phyloP scores from a whole-genome alignment of 2,888 invertebrate genomes.

The Andrena chrysosceles region DNA sequence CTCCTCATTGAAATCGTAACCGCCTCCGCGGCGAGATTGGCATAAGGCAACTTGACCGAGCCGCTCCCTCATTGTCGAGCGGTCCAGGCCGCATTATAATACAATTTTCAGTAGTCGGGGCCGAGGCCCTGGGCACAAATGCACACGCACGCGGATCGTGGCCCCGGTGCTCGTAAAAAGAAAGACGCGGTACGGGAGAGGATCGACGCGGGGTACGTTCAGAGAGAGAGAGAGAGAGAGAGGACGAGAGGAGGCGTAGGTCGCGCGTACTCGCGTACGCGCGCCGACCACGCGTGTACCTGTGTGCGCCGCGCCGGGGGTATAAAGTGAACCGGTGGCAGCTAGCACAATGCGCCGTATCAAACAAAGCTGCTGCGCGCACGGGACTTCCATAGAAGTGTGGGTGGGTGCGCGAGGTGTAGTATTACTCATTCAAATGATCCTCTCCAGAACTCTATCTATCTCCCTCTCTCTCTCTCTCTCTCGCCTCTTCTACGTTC shows the following conservation, averaged over 20 bases:
- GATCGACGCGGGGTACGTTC: constrained; percentile 9
- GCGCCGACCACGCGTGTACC: constrained; percentile 64
- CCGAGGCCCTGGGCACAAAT: constrained; percentile 52
- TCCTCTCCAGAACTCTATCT: constrained; percentile 76
- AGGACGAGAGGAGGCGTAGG: background rate
- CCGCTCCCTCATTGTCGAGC: constrained; percentile 80
- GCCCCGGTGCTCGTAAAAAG: constrained; percentile 47
- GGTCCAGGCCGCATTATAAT: constrained; percentile 81
- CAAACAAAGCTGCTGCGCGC: constrained; percentile 83
- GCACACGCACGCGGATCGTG: constrained; percentile 3
- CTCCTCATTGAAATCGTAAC: constrained; percentile 79
- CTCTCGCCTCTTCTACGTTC: constrained; percentile 9
- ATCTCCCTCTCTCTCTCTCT: constrained; percentile 49
- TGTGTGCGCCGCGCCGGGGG: constrained; percentile 69
- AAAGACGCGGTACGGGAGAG: constrained; percentile 18
- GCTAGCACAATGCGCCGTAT: constrained; percentile 83
- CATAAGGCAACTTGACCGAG: constrained; percentile 83
- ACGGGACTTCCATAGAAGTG: constrained; percentile 79
- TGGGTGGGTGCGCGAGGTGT: constrained; percentile 84
- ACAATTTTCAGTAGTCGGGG: constrained; percentile 81
- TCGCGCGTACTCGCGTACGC: constrained; percentile 45
- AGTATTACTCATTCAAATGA: constrained; percentile 85
- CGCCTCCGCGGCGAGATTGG: constrained; percentile 81
- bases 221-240: constrained; percentile 12
- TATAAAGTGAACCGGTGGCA: constrained; percentile 84